A percentile compares a stretch with the other conserved stretches of the same genome.
These are phyloP conservation scores for Neolamprologus brichardi DNA, from an alignment of 2,113 vertebrate species.

Conservation along the genomic window DNA sequence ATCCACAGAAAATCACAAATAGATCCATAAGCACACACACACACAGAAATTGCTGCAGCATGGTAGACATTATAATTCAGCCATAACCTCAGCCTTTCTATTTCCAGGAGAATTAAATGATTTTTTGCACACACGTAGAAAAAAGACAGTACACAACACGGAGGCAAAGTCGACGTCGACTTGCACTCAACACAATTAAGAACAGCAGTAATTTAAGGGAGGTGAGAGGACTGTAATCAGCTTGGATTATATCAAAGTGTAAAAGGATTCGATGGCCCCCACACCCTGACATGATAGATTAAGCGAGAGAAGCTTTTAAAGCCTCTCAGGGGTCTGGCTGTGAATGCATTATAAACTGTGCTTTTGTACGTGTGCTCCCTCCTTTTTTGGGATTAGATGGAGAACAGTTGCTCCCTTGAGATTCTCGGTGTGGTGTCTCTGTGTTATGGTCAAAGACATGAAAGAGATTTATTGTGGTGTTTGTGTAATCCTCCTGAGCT, in stretches of 20 bases:
- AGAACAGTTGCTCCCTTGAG: slow-evolving; percentile 50
- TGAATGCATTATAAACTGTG: slow-evolving; percentile 37
- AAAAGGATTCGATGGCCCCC: slow-evolving; percentile 36
- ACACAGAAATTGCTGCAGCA: background rate
- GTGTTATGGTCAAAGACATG: slow-evolving; percentile 40
- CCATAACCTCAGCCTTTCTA: background rate
- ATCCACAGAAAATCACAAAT: background rate
- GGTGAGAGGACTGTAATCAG: slow-evolving; percentile 41
- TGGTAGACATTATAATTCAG: background rate
- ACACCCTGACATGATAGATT: slow-evolving; percentile 42
- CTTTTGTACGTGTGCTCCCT: slow-evolving; percentile 26
- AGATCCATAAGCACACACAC: background rate
- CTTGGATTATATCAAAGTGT: slow-evolving; percentile 50
- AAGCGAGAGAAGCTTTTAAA: slow-evolving; percentile 39
- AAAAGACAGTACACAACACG: background rate
- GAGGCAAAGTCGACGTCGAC: background rate
- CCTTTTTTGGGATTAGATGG: slow-evolving; percentile 38
- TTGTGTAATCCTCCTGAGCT: slow-evolving; percentile 54
- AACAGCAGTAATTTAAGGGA: background rate
- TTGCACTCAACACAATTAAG: background rate
- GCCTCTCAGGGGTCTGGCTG: slow-evolving; percentile 30
- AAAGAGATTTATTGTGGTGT: slow-evolving; percentile 42
- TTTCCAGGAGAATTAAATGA: background rate
- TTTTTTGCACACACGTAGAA: background rate
- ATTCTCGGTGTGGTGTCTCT: background rate